Percentiles rank a stretch among this genome's conserved stretches.
Evolutionary conservation across 2,888 invertebrate genomes (phyloP).

Genomic region (Drosophila nr. perissopoda): DNA sequence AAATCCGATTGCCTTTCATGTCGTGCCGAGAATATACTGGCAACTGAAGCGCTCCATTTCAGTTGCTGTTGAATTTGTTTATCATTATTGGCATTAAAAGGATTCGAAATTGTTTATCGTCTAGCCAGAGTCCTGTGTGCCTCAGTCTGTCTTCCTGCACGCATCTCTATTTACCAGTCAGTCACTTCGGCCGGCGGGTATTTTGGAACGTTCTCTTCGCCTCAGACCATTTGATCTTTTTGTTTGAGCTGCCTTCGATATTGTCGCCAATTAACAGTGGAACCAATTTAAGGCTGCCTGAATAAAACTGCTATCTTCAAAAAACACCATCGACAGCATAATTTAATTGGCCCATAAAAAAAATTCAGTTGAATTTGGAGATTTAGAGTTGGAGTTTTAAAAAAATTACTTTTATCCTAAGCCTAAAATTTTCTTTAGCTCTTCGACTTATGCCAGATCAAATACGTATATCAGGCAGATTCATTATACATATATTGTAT

Average conservation of each 20-base stretch:
- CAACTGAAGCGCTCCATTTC: slow-evolving; percentile 14
- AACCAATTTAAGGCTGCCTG: slow-evolving; percentile 13
- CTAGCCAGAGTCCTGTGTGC: slow-evolving; percentile 57
- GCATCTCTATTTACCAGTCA: slow-evolving; percentile 47
- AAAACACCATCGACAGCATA: neutral
- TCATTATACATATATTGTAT: slow-evolving; percentile 10
- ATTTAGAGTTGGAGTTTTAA: neutral
- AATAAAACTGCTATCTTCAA: neutral
- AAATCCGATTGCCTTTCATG: slow-evolving; percentile 67
- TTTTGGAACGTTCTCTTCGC: slow-evolving; percentile 49
- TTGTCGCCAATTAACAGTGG: slow-evolving; percentile 71
- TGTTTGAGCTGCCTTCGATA: slow-evolving; percentile 55
- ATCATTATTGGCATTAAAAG: slow-evolving; percentile 81
- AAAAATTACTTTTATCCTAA: neutral
- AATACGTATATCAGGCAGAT: neutral
- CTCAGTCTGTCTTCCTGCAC: slow-evolving; percentile 6
- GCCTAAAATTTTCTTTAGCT: neutral
- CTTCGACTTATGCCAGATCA: neutral
- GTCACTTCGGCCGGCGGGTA: slow-evolving; percentile 42
- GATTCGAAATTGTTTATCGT: slow-evolving; percentile 81
- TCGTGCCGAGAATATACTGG: slow-evolving; percentile 32
- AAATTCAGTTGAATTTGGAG: neutral
- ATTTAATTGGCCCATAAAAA: neutral
- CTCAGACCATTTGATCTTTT: slow-evolving; percentile 52
- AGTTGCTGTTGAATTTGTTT: slow-evolving; percentile 72